phyloP scores from a whole-genome alignment of 2,113 vertebrate species.

The Micromys minutus region DNA sequence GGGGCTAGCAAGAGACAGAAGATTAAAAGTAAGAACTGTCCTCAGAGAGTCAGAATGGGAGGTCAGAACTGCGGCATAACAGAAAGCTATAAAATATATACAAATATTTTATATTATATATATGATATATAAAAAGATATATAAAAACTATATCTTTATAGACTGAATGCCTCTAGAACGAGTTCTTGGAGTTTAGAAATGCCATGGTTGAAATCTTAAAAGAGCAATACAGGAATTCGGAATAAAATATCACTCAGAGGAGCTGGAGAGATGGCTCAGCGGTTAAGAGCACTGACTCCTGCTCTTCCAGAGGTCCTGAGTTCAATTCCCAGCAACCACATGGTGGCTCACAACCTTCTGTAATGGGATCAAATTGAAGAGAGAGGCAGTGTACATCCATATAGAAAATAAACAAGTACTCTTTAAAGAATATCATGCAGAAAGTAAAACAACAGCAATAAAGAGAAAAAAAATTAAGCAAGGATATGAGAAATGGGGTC shows the following conservation, averaged over 20 bases:
- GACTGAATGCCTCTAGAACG: not conserved
- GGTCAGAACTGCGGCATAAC: not conserved
- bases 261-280: too few relatives aligned
- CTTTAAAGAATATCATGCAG: not conserved
- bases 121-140: too few relatives aligned
- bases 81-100: not conserved
- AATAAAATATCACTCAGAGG: not conserved
- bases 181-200: slow-evolving; percentile 2
- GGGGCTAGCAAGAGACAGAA: not conserved
- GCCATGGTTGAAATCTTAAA: not conserved
- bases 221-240: not conserved
- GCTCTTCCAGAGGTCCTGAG: too few relatives aligned
- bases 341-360: too few relatives aligned
- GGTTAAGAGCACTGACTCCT: too few relatives aligned
- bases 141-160: too few relatives aligned
- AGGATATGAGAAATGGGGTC: not conserved
- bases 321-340: too few relatives aligned
- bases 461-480: not conserved
- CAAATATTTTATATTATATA: too few relatives aligned
- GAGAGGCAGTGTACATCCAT: too few relatives aligned
- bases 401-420: too few relatives aligned
- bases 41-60: slow-evolving; percentile 2
- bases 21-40: not conserved
- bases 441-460: slow-evolving; percentile 6
- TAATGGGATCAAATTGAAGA: too few relatives aligned